A percentile compares a stretch with the other conserved stretches of the same genome.
Conservation (phyloP, 2,113 vertebrate genomes). For the Alectura lathami region DNA sequence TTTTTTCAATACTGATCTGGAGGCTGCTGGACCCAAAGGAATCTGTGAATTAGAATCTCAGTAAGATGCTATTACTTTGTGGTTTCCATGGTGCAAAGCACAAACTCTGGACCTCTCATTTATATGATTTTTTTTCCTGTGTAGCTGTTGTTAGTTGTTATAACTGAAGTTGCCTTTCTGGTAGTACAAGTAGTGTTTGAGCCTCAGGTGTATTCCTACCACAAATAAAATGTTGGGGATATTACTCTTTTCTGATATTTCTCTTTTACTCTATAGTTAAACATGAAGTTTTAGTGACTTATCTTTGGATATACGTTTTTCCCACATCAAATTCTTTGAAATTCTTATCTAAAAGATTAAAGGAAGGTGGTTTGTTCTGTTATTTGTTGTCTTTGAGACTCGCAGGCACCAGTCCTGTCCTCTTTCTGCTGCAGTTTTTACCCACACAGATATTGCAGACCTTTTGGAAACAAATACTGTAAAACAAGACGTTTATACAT, state of each 20-base stretch:
- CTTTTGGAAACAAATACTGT: neutral
- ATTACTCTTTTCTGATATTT: neutral
- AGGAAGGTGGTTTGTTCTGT: neutral
- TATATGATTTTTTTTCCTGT: neutral
- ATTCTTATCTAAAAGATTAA: neutral
- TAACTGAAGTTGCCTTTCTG: neutral
- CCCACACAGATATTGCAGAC: neutral
- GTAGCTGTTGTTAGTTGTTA: neutral
- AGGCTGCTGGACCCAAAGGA: neutral
- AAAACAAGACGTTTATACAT: neutral
- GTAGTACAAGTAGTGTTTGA: neutral
- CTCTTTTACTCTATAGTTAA: neutral
- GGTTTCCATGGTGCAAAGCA: neutral
- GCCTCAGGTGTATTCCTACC: neutral
- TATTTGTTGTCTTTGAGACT: neutral
- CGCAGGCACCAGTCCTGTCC: rapidly evolving
- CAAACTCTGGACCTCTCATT: neutral
- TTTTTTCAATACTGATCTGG: constrained; percentile 8
- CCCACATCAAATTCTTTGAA: neutral
- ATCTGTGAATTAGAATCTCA: neutral
- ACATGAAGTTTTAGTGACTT: neutral
- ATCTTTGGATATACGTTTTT: neutral
- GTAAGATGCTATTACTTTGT: neutral
- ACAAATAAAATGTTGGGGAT: neutral
- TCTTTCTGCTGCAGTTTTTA: neutral